phyloP scores from a whole-genome alignment of 2,888 invertebrate species.

The Drosophila basisetae region DNA sequence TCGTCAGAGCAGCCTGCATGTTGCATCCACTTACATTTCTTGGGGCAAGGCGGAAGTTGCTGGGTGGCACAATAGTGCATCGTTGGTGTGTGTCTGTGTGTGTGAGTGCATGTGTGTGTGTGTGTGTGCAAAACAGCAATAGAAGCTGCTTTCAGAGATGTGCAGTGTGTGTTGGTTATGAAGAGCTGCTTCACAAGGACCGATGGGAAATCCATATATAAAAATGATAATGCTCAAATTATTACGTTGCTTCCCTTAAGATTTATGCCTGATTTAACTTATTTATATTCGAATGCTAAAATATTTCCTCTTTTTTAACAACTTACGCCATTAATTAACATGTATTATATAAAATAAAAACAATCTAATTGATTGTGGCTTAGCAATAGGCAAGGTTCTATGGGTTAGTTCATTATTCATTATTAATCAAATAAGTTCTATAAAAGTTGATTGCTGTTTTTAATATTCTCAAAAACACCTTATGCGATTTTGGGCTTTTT shows the following conservation, averaged over 20 bases:
- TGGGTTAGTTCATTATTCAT: neutral
- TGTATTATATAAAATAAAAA: neutral
- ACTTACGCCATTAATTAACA: neutral
- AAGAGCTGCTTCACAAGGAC: neutral
- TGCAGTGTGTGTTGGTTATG: slow-evolving; percentile 1
- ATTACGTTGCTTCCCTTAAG: neutral
- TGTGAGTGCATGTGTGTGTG: neutral
- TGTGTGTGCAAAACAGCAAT: slow-evolving; percentile 19
- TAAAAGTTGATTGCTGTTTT: neutral
- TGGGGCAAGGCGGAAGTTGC: neutral
- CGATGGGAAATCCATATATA: neutral
- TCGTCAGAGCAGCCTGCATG: slow-evolving; percentile 41
- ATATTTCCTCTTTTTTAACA: neutral
- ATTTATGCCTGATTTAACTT: neutral
- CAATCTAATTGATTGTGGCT: neutral
- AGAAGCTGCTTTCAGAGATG: slow-evolving; percentile 33
- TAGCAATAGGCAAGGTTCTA: neutral
- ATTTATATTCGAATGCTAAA: neutral
- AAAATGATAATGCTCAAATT: neutral
- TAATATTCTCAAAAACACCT: neutral
- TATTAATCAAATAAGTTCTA: neutral
- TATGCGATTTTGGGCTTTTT: neutral
- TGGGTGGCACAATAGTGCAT: neutral
- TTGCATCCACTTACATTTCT: slow-evolving; percentile 34
- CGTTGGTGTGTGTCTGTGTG: neutral